These are phyloP conservation scores for Cheilosia urbana DNA, from an alignment of 2,888 invertebrate genomes.

Conservation along the genomic window DNA sequence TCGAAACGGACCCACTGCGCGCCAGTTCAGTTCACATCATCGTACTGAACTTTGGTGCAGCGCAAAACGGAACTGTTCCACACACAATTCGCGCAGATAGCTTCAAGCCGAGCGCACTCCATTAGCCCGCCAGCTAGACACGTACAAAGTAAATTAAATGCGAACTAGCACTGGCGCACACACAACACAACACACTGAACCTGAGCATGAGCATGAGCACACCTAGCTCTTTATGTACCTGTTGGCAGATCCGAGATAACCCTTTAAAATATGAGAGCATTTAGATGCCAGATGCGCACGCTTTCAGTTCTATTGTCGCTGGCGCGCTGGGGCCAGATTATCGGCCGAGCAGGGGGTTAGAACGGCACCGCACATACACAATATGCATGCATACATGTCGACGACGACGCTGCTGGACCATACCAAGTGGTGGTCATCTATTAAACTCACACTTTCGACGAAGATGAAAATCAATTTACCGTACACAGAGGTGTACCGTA, in stretches of 20 bases:
- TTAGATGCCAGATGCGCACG: conserved; percentile 76
- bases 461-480: conserved; percentile 75
- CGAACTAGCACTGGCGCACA: conserved; percentile 47
- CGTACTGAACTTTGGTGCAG: conserved; percentile 9
- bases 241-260: conserved; percentile 75
- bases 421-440: conserved; percentile 62
- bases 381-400: neutral
- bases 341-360: conserved; percentile 23
- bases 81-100: conserved; percentile 50
- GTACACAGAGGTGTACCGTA: conserved; percentile 70
- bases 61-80: conserved; percentile 54
- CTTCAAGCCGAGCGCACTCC: conserved; percentile 72
- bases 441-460: conserved; percentile 75
- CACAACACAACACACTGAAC: conserved; percentile 1
- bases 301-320: conserved; percentile 73
- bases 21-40: conserved; percentile 19
- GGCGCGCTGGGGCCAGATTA: conserved; percentile 7
- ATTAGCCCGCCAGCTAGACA: conserved; percentile 74
- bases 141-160: conserved; percentile 74
- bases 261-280: conserved; percentile 76
- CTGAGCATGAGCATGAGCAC: conserved; percentile 52
- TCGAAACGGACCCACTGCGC: conserved; percentile 38
- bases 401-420: conserved; percentile 8
- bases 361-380: conserved; percentile 14
- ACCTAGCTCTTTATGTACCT: conserved; percentile 75